Evolutionary conservation across 2,888 invertebrate genomes (phyloP).

Genomic region (Lithophane socia): DNA sequence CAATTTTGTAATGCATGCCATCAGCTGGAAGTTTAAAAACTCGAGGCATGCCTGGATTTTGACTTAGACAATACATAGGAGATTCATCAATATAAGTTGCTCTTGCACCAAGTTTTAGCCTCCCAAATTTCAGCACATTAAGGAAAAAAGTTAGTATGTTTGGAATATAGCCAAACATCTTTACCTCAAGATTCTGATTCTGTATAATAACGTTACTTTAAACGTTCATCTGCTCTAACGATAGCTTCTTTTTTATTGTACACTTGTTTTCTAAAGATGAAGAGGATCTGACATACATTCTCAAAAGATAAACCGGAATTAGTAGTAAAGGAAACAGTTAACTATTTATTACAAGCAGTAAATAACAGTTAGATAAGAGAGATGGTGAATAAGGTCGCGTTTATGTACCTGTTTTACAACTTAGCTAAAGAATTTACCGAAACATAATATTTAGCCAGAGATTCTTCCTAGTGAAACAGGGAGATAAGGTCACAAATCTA

Average conservation of each 20-base stretch:
- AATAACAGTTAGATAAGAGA: conserved; percentile 22
- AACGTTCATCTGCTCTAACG: not conserved
- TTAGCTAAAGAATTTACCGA: not conserved
- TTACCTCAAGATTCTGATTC: not conserved
- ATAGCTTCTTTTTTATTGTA: not conserved
- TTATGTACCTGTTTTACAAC: not conserved
- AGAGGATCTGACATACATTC: conserved; percentile 5
- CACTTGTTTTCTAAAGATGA: not conserved
- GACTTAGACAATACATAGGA: no score
- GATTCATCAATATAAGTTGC: not conserved
- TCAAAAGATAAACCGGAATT: conserved; percentile 17
- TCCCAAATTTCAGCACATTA: not conserved
- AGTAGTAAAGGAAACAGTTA: conserved; percentile 10
- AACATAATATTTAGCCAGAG: not conserved
- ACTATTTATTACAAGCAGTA: not conserved
- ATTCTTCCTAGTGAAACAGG: not conserved
- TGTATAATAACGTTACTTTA: not conserved
- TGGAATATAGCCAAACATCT: not conserved
- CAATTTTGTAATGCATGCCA: not conserved
- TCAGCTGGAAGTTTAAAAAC: not conserved
- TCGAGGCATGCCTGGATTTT: not conserved
- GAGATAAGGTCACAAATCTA: not conserved
- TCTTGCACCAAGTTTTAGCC: no score
- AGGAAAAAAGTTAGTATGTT: not conserved
- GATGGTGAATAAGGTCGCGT: not conserved